Evolutionary conservation across 35 echinoderm and acorn worm genomes (phyloP), one percentile per base, ranked within the genome.

Genomic region (Lytechinus variegatus): DNA sequence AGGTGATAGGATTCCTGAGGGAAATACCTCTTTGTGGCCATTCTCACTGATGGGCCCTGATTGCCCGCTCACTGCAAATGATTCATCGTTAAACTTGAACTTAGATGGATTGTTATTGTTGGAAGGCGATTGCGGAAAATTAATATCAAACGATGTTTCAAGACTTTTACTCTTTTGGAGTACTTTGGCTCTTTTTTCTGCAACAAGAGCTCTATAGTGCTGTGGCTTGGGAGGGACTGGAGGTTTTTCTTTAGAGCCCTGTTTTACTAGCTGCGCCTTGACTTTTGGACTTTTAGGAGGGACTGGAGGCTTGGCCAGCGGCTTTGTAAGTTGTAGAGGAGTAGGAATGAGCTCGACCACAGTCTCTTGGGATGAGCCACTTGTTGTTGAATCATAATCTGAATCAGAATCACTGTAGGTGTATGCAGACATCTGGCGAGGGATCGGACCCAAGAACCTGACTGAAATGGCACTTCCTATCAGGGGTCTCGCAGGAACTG

Each of bases 371-470:
- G 92, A 93, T n/a, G 92, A 93, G 21, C 92, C 92, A 93, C 92
- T 93, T 10, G 92, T 93, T 27, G 92, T 93, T 27, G 92, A 93
- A 57, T 93, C 92, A 57, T 93, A 93, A 13, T 93, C 92, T 11
- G 92, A 93, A 57, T 93, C 92, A 19, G 92, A 93, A 27, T 93
- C 92, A 28, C 92, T 93, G n/a, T 93, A 93, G 27, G 92, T 27
- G 55, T 93, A 93, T 93, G 92, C 92, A 54, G 92, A 93, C 92
- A 93, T 93, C 27, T 54, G 92, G 28, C 92, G 92, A 55, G 92
- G 92, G 92, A 93, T 56, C 11, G 27, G 92, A 27, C 92, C 55
- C n/a, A 93, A 54, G 53, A 93, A 93, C 54, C 92, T 57, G 52
- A 93, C 92, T n/a, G 92, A 93, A 57, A 93, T 57, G 28, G 11